phyloP scores from a whole-genome alignment of 2,113 vertebrate genomes.

The Corvus cornix region DNA sequence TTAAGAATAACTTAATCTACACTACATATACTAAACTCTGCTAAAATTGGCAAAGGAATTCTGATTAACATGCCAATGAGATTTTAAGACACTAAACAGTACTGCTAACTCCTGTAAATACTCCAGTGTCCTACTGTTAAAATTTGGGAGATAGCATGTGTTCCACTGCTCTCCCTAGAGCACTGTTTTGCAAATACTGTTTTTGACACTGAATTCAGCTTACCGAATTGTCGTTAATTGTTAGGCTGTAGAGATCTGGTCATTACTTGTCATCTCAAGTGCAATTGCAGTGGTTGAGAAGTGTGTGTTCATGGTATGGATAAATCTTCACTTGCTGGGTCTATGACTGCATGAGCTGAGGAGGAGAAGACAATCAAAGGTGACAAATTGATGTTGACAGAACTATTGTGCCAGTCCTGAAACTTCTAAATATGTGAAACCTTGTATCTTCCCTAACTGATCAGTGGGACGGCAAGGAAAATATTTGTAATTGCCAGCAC shows the following conservation, averaged over 20 bases:
- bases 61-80: not conserved
- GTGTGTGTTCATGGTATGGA: not conserved
- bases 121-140: not conserved
- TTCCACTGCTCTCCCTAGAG: not conserved
- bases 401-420: not conserved
- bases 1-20: not conserved
- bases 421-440: not conserved
- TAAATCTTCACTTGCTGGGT: not conserved
- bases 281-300: not conserved
- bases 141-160: not conserved
- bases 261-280: not conserved
- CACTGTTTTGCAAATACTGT: not conserved
- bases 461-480: not conserved
- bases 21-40: not conserved
- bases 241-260: not conserved
- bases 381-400: not conserved
- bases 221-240: not conserved
- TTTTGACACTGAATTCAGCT: not conserved
- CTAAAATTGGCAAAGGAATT: not conserved
- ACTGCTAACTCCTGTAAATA: not conserved
- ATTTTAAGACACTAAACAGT: not conserved
- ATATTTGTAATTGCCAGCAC: not conserved
- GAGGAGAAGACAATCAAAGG: not conserved
- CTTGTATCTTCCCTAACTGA: not conserved
- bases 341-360: not conserved